Conservation (phyloP, 2,888 invertebrate genomes). For the Aphidoletes aphidimyza region DNA sequence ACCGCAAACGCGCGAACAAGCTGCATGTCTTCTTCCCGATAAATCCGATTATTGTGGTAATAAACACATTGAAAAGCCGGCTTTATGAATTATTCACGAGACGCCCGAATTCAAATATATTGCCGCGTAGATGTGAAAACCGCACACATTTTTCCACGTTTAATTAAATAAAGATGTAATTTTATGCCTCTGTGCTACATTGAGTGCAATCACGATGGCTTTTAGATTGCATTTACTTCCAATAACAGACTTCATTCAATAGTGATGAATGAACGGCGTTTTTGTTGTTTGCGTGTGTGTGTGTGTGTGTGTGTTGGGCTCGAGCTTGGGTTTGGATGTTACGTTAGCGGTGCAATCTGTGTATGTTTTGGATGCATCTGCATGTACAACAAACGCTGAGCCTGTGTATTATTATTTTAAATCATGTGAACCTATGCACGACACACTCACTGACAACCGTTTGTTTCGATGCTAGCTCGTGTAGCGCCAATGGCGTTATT, state of each 20-base stretch:
- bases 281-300: not conserved
- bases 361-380: too few species aligned
- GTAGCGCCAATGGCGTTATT: not conserved
- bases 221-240: conserved; percentile 42
- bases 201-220: not conserved
- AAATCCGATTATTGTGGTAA: conserved; percentile 43
- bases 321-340: not conserved
- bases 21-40: not conserved
- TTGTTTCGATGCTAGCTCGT: not conserved
- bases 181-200: not conserved
- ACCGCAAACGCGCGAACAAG: not conserved
- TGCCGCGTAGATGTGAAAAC: not conserved
- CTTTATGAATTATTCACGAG: conserved; percentile 11
- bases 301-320: not conserved
- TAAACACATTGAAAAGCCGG: conserved; percentile 10
- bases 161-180: conserved; percentile 43
- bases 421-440: conserved; percentile 34
- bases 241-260: conserved; percentile 15
- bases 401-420: conserved; percentile 9
- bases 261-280: conserved; percentile 1
- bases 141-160: not conserved
- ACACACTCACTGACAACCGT: not conserved
- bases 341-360: too few species aligned
- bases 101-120: not conserved
- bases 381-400: too few species aligned